phyloP scores from a whole-genome alignment of 35 echinoderm and acorn worm species.

The Hemicentrotus pulcherrimus region DNA sequence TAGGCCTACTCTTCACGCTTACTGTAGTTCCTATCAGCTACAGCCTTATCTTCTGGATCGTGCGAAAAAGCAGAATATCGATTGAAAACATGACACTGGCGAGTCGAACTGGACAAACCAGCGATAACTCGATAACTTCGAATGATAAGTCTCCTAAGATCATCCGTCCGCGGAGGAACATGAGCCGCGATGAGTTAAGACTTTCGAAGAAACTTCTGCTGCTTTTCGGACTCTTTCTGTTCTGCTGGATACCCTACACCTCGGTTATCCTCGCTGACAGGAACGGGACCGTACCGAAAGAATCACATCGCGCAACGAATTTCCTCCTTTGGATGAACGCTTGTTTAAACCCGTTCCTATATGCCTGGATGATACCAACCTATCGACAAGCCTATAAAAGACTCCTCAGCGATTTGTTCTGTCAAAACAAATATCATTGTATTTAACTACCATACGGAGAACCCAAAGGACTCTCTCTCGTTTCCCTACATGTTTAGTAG shows the following conservation, averaged over 20 bases:
- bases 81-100: conserved; percentile 35
- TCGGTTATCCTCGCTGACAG: conserved; percentile 61
- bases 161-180: neutral
- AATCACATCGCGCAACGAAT: conserved; percentile 55
- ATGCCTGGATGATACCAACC: conserved; percentile 66
- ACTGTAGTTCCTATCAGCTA: conserved; percentile 55
- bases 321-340: conserved; percentile 69
- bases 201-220: conserved; percentile 61
- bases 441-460: neutral
- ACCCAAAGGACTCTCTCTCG: neutral
- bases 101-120: neutral
- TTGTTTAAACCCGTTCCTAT: conserved; percentile 65
- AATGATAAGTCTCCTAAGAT: neutral
- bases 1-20: conserved; percentile 49
- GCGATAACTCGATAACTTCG: neutral
- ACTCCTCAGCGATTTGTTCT: conserved; percentile 14
- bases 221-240: conserved; percentile 58
- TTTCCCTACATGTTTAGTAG: no score
- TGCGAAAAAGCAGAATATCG: conserved; percentile 44
- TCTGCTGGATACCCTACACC: conserved; percentile 77
- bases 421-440: neutral
- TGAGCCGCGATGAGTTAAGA: conserved; percentile 63
- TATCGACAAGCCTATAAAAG: conserved; percentile 71
- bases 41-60: conserved; percentile 57
- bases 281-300: conserved; percentile 15